These are phyloP conservation scores for Molorchus minor DNA, from an alignment of 2,888 invertebrate genomes.

Conservation along the genomic window DNA sequence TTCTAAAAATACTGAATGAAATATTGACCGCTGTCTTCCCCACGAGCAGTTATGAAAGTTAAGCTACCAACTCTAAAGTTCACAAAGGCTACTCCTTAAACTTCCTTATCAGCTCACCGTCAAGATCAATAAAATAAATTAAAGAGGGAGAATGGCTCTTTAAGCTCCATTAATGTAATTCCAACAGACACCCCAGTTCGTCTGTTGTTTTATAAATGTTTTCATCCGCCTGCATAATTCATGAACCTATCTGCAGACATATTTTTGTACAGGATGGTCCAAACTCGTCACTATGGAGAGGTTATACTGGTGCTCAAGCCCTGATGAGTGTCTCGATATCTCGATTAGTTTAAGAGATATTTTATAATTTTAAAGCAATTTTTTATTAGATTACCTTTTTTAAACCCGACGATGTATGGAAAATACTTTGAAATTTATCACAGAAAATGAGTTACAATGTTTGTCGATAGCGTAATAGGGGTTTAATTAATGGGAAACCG, in stretches of 20 bases:
- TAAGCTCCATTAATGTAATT: conserved; percentile 11
- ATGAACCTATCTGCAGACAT: conserved; percentile 25
- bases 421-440: too few species aligned
- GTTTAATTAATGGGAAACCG: too few species aligned
- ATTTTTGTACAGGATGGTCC: conserved; percentile 7
- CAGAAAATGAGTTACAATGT: too few species aligned
- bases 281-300: too few species aligned
- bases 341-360: too few species aligned
- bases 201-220: conserved; percentile 27
- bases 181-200: conserved; percentile 18
- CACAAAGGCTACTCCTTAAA: neutral
- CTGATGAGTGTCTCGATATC: too few species aligned
- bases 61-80: conserved; percentile 3
- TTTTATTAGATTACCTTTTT: too few species aligned
- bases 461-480: too few species aligned
- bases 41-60: conserved; percentile 2
- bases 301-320: too few species aligned
- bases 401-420: too few species aligned
- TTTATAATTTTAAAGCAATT: too few species aligned
- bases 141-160: conserved; percentile 7
- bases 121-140: conserved; percentile 14
- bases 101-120: neutral
- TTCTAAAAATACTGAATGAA: neutral
- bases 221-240: conserved; percentile 34
- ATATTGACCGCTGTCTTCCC: neutral